Evolutionary conservation across 2,888 invertebrate genomes (phyloP).

Genomic region (Peribatodes rhomboidaria): DNA sequence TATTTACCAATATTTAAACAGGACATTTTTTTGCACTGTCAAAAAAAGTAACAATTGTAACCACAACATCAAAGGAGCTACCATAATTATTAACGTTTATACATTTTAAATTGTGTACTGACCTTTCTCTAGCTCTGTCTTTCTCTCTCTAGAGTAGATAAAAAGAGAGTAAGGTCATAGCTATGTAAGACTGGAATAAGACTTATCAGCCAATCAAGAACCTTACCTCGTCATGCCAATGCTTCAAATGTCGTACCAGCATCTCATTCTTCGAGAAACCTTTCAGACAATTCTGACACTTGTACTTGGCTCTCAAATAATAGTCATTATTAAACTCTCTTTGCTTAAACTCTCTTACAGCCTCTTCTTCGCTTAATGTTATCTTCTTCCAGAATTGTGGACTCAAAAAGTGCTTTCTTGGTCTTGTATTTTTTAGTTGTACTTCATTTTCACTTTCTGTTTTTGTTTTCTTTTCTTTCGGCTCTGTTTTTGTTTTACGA

Average conservation of each 20-base stretch:
- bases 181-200: too few relatives aligned
- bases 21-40: too few relatives aligned
- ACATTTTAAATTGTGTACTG: too few relatives aligned
- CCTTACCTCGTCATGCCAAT: slow-evolving; percentile 72
- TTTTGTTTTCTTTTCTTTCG: slow-evolving; percentile 15
- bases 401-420: slow-evolving; percentile 56
- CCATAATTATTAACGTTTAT: too few relatives aligned
- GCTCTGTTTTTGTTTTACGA: slow-evolving; percentile 9
- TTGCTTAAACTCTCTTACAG: slow-evolving; percentile 63
- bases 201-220: too few relatives aligned
- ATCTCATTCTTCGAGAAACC: slow-evolving; percentile 75
- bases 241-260: slow-evolving; percentile 66
- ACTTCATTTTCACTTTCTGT: slow-evolving; percentile 24
- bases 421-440: slow-evolving; percentile 46
- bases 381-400: slow-evolving; percentile 67
- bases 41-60: too few relatives aligned
- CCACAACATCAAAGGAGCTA: too few relatives aligned
- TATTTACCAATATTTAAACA: too few relatives aligned
- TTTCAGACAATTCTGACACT: slow-evolving; percentile 72
- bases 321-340: slow-evolving; percentile 61
- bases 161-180: too few relatives aligned
- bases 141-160: too few relatives aligned
- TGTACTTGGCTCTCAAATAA: slow-evolving; percentile 64
- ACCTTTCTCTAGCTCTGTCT: too few relatives aligned
- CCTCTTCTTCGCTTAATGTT: slow-evolving; percentile 69